phyloP scores from a whole-genome alignment of 1,140 invertebrate genomes.

The Ectropis grisescens region DNA sequence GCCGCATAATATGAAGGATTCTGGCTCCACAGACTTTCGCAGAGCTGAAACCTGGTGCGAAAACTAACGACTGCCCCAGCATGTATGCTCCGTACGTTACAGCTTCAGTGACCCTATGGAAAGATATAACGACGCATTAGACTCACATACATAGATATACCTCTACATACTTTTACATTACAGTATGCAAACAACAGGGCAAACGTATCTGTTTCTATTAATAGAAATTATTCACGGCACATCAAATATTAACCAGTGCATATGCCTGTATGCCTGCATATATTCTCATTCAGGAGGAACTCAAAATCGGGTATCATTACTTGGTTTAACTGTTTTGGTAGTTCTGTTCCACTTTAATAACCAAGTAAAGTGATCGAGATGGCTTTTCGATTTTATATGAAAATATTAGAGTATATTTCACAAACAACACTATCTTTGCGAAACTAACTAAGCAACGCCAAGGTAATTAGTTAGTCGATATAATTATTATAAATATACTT shows the following conservation, averaged over 20 bases:
- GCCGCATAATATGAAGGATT: conserved; percentile 70
- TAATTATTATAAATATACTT: background rate
- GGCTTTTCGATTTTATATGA: too few species aligned
- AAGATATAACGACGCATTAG: background rate
- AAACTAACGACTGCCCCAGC: conserved; percentile 84
- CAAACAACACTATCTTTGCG: too few species aligned
- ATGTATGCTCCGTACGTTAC: conserved; percentile 88
- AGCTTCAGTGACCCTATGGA: conserved; percentile 79
- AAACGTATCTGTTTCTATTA: background rate
- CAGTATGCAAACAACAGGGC: too few species aligned
- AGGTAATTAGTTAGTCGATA: too few species aligned
- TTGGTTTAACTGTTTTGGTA: too few species aligned
- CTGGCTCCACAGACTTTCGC: conserved; percentile 82
- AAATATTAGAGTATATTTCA: background rate
- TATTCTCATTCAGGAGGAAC: background rate
- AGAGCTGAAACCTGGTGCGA: conserved; percentile 87
- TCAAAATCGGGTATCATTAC: too few species aligned
- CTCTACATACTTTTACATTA: too few species aligned
- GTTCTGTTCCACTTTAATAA: too few species aligned
- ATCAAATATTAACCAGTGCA: too few species aligned
- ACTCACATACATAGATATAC: background rate
- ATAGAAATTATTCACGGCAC: too few species aligned
- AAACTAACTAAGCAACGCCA: too few species aligned
- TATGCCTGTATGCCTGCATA: background rate
- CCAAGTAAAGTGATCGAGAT: too few species aligned